Base-by-base conservation (phyloP, 2,113 vertebrate species). In the Equus quagga region DNA sequence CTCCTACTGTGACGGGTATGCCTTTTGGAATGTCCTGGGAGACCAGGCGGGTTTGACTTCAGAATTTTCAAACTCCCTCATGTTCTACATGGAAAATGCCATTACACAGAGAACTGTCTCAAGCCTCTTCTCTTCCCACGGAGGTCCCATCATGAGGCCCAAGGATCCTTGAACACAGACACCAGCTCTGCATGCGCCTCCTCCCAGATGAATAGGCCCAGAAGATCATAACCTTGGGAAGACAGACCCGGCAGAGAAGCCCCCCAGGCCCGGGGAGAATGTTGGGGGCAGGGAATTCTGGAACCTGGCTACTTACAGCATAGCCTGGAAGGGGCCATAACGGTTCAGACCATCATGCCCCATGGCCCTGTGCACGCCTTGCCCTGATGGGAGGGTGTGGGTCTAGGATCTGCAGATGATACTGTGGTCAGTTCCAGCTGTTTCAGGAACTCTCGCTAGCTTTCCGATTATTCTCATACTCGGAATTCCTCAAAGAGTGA, bases 341-440 rank as follows among this genome's bases (percentile, higher is more conserved):
- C 36, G 21, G 41, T 94, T 62, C 6, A 1, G 19, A 18, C 2
- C 1, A 23, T 28, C 51, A 8, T 0, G 0, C 1, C 19, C 15
- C 21, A 44, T 60, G 17, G 46, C 15, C 41, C 21, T 23, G 1
- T 18, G 41, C 1, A 4, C 36, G 5, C 6, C 13, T 51, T 87
- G 41, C 2, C 21, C 8, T 72, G 6, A 13, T 36, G 49, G 58
- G 28, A 4, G 3, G 11, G 15, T 26, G 33, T 12, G 3, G n/a
- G 28, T 36, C 44, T 1, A 2, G 21, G 56, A 0, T 26, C 51
- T 88, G 24, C 62, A 0, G 12, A 1, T 19, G 18, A 14, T 19
- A 3, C 24, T 87, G 0, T 31, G n/a, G 4, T 78, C 54, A 81
- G 1, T 81, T 90, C 10, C 31, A 83, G 51, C 6, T 41, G 33